Base-by-base conservation (phyloP, 2,888 invertebrate species). In the Hartigia nigra region DNA sequence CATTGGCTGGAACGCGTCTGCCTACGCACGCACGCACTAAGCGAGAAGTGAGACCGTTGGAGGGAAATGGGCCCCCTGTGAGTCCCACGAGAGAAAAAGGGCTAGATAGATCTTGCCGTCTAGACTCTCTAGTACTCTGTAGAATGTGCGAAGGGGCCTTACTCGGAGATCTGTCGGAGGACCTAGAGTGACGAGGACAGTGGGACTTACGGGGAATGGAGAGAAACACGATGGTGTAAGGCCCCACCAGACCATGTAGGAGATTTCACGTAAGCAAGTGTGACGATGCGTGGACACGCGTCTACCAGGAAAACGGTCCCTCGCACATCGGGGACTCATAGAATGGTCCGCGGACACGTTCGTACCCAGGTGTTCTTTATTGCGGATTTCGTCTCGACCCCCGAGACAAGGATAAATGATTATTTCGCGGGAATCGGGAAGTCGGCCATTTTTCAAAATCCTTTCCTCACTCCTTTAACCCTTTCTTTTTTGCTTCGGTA, bases 201-300 rank as follows among this genome's bases (percentile, higher is more conserved):
- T 23, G 23, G 55, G 55, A 23, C 55, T 55, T 55, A 23, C 23
- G 55, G 11, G 55, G 78, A 79, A 74, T 74, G 81, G 74, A 77
- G 69, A 69, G 78, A 72, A 34, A 9, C 72, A 23, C 12, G 72
- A 31, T 76, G 79, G 77, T 79, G 79, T 78, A 81, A 78, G 81
- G 81, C 81, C 83, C 82, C 81, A 82, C 82, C 81, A 82, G 37
- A 80, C 81, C 85, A 82, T 84, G 84, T 82, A 83, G 82, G 80
- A 81, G 84, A 87, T 86, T 89, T 89, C 86, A 82, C 88, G 86
- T 90, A 91, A 91, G 91, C 91, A 91, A 89, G 91, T 91, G 91
- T 91, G 91, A 91, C 91, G 91, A 91, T 91, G 91, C 91, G 86
- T 82, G 88, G 89, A 91, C 91, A 91, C 91, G 91, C 90, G 88